Percentiles rank a stretch among this genome's conserved stretches.
Evolutionary conservation across 2,797 vertebrate species (phyloP).

Genomic region (Labroides dimidiatus): DNA sequence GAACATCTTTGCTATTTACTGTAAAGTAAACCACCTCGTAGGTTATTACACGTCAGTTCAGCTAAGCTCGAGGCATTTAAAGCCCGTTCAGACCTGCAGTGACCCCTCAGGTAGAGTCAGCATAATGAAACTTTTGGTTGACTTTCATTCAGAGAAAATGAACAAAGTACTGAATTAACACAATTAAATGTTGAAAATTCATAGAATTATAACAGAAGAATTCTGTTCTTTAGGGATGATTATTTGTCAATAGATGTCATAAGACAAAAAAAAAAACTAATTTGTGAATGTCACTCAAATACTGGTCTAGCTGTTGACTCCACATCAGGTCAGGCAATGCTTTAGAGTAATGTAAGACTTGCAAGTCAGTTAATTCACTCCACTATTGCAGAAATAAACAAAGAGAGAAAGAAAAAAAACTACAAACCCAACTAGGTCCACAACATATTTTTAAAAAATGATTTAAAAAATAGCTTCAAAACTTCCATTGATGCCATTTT

Average conservation of each 20-base stretch:
- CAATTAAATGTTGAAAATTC: slow-evolving; percentile 26
- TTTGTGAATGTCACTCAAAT: slow-evolving; percentile 38
- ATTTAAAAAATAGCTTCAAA: slow-evolving; percentile 27
- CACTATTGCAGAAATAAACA: slow-evolving; percentile 54
- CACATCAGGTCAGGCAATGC: slow-evolving; percentile 59
- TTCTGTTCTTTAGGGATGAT: slow-evolving; percentile 10
- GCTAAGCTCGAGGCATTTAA: slow-evolving; percentile 49
- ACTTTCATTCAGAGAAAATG: slow-evolving; percentile 36
- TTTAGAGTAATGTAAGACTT: slow-evolving; percentile 63
- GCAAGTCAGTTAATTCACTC: slow-evolving; percentile 74
- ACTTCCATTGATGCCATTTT: slow-evolving; percentile 35
- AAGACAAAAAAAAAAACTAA: slow-evolving; percentile 1
- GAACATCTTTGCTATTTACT: slow-evolving; percentile 71
- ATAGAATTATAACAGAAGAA: slow-evolving; percentile 26
- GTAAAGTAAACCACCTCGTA: slow-evolving; percentile 68
- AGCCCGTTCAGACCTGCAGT: slow-evolving; percentile 51
- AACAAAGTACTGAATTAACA: slow-evolving; percentile 33
- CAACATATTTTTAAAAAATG: slow-evolving; percentile 41
- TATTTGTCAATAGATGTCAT: slow-evolving; percentile 23
- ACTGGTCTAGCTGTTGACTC: slow-evolving; percentile 49
- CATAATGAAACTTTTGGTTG: slow-evolving; percentile 51
- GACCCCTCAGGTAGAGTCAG: slow-evolving; percentile 46
- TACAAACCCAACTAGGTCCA: slow-evolving; percentile 58
- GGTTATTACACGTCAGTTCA: slow-evolving; percentile 40
- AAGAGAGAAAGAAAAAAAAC: slow-evolving; percentile 25